Base-by-base conservation (phyloP, 37 sponge, comb jelly and placozoan species). In the Crambe crambe region DNA sequence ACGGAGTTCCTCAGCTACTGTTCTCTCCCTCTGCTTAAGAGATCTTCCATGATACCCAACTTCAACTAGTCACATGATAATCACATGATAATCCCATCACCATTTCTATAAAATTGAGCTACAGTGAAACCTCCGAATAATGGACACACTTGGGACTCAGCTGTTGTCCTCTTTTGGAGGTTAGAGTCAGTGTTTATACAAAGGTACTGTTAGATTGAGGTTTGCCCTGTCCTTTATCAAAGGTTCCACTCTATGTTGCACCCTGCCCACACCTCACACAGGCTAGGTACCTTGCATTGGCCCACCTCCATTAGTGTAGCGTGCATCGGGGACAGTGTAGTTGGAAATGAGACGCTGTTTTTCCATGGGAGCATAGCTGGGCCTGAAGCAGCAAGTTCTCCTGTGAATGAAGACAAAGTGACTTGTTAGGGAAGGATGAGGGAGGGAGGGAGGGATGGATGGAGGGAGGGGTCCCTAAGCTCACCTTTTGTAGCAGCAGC, bases 361-460 rank as follows among this genome's bases (percentile, higher is more conserved):
- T 9, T 65, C 66, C 3, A 2, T 2, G 3, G 3, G 17, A 22
- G 17, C 6, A 17, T 5, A 17, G 30, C 34, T 2, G 15, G 2
- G 2, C 35, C 31, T 65, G 66, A 65, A 65, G 10, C 66, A 65
- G 31, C 66, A 65, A 30, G 30, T 17, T 5, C 35, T 30, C 2
- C 66, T 65, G 10, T 3, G 17, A 15, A 9, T 18, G 15, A 51
- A 18, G 54, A 18, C 9, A 27, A 39, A 30, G 61, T 21, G 62
- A n/a, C 35, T 38, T 38, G 26, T 34, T 6, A 35, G 56, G 23
- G 35, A 3, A 27, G 78, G 58, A 36, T 12, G 42, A 40, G 78
- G 67, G 42, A 40, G 43, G 66, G 43, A 77, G 65, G 78, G 30
- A 41, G 78, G 36, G 61, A 15, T 18, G 54, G 54, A 9, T 9